phyloP scores from a whole-genome alignment of 2,113 vertebrate genomes.

The Pelecanus crispus region DNA sequence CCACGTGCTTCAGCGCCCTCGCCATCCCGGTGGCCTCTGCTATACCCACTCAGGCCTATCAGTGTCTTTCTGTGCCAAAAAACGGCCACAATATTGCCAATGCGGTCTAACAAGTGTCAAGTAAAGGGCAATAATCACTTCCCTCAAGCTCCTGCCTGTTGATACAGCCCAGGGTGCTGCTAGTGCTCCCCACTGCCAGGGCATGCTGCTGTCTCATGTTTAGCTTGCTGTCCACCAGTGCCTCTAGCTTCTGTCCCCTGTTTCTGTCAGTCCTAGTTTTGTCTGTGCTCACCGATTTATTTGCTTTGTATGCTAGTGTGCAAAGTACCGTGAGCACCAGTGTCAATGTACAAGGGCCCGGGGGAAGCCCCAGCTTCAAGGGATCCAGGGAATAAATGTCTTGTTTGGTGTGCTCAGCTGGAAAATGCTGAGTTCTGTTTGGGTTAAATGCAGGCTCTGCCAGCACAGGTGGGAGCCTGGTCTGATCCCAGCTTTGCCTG shows the following conservation, averaged over 20 bases:
- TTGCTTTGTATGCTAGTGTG: neutral
- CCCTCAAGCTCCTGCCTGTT: neutral
- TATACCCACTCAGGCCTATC: neutral
- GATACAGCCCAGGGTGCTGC: neutral
- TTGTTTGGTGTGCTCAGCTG: neutral
- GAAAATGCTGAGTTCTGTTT: neutral
- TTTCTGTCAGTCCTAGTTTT: neutral
- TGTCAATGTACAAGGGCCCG: neutral
- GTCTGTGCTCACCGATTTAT: neutral
- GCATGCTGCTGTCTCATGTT: rapidly evolving
- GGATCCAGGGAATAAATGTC: neutral
- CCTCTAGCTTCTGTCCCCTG: neutral
- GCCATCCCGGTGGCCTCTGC: neutral
- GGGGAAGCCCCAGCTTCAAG: neutral
- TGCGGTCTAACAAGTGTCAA: neutral
- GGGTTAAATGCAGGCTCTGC: neutral
- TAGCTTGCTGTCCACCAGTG: neutral
- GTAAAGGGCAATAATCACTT: neutral
- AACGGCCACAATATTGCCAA: neutral
- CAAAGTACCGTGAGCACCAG: neutral
- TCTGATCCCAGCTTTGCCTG: neutral
- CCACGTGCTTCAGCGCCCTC: neutral
- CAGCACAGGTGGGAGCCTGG: neutral
- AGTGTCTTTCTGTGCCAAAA: neutral
- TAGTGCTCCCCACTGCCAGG: neutral